Conservation (phyloP, 1,140 invertebrate genomes). For the Sitophilus oryzae region DNA sequence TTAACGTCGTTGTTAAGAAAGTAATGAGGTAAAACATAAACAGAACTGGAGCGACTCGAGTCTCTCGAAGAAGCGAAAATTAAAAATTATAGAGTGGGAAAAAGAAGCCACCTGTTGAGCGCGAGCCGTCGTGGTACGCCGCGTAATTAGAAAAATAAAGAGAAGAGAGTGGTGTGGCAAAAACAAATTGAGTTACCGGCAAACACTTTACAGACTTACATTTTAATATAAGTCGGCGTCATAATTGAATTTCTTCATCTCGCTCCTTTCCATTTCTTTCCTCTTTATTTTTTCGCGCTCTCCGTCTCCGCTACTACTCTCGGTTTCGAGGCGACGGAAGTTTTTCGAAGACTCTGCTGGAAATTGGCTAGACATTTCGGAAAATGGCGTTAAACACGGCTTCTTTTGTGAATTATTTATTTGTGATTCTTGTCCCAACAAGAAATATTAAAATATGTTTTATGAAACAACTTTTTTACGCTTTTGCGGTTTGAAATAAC, state of each 20-base stretch:
- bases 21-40: slow-evolving; percentile 6
- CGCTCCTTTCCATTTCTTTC: background rate
- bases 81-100: slow-evolving; percentile 30
- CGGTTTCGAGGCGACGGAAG: no score
- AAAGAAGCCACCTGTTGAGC: slow-evolving; percentile 34
- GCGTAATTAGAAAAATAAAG: slow-evolving; percentile 32
- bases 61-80: slow-evolving; percentile 28
- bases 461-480: no score
- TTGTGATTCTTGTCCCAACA: no score
- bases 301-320: background rate
- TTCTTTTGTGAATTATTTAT: no score
- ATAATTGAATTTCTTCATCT: slow-evolving; percentile 30
- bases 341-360: background rate
- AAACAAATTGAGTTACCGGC: slow-evolving; percentile 35
- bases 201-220: slow-evolving; percentile 35
- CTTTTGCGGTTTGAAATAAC: no score
- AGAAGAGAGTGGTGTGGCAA: slow-evolving; percentile 11
- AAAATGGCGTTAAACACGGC: background rate
- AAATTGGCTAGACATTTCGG: background rate
- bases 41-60: slow-evolving; percentile 2
- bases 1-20: slow-evolving; percentile 5
- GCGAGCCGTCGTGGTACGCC: no score
- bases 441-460: no score
- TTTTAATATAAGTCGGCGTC: slow-evolving; percentile 32
- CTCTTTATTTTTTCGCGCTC: background rate